Conservation (phyloP, 2,113 vertebrate genomes). For the Uropsilus gracilis region DNA sequence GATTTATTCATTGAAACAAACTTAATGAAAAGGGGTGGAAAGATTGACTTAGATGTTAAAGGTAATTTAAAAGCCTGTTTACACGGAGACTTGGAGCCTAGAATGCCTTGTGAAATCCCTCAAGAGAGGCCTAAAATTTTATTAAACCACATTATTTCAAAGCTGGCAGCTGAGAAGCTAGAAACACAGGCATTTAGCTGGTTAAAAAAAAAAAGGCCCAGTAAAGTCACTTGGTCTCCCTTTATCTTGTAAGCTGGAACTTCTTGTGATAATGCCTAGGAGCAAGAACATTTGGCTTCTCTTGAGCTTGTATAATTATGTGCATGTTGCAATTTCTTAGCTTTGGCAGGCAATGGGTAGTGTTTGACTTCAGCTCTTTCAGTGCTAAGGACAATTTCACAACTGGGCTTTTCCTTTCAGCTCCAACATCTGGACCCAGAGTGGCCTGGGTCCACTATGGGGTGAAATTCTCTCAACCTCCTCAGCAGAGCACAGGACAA, state of each 20-base stretch:
- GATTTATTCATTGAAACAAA: slow-evolving; percentile 25
- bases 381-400: slow-evolving; percentile 1
- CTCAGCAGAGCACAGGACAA: slow-evolving; percentile 3
- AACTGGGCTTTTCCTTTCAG: slow-evolving; percentile 31
- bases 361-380: slow-evolving; percentile 23
- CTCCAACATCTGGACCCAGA: slow-evolving; percentile 52
- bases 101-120: neutral
- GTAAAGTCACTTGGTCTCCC: neutral
- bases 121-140: neutral
- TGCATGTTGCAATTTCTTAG: slow-evolving; percentile 60
- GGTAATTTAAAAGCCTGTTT: slow-evolving; percentile 22
- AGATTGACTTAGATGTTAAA: neutral
- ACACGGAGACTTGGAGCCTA: neutral
- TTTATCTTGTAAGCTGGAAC: slow-evolving; percentile 12
- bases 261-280: neutral
- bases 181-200: neutral
- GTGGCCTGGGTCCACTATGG: neutral
- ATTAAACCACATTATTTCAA: slow-evolving; percentile 22
- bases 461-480: neutral
- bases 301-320: neutral
- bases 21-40: neutral
- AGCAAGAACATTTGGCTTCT: neutral
- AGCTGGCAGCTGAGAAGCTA: neutral
- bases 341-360: slow-evolving; percentile 41
- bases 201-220: neutral